Conservation (phyloP, 2,113 vertebrate species). For the Fregetta grallaria region DNA sequence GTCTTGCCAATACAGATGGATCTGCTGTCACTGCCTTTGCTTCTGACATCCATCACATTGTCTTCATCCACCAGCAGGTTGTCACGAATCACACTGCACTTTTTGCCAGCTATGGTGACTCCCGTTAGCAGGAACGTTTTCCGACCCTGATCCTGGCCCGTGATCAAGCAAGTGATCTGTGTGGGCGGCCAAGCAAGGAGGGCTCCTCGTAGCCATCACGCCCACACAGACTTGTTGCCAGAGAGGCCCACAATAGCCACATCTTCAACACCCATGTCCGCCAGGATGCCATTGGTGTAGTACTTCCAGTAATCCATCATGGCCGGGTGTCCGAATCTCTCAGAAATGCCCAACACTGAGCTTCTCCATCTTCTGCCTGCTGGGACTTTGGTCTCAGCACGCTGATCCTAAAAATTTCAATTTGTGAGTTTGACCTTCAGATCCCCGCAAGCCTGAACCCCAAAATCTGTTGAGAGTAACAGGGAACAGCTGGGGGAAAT, state of each 20-base stretch:
- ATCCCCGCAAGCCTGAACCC: background rate
- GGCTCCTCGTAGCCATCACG: no score
- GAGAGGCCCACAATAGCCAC: slow-evolving; percentile 46
- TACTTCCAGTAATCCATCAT: slow-evolving; percentile 63
- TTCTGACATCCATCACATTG: slow-evolving; percentile 37
- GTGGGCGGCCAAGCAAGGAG: no score
- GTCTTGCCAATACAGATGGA: slow-evolving; percentile 55
- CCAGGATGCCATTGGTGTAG: slow-evolving; percentile 54
- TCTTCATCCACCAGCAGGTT: slow-evolving; percentile 52
- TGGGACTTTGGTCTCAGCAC: background rate
- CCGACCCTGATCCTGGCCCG: slow-evolving; percentile 29
- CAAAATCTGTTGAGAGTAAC: no score
- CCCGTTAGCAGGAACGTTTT: slow-evolving; percentile 26
- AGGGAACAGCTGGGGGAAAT: background rate
- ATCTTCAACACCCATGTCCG: slow-evolving; percentile 64
- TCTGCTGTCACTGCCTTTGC: slow-evolving; percentile 51
- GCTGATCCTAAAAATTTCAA: background rate
- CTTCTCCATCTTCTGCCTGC: background rate
- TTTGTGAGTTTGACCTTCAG: background rate
- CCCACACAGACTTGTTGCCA: slow-evolving; percentile 36
- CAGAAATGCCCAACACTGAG: background rate
- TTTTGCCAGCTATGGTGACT: slow-evolving; percentile 56
- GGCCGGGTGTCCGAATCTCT: background rate
- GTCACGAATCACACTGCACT: slow-evolving; percentile 60
- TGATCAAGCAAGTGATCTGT: no score